A percentile compares a stretch with the other conserved stretches of the same genome.
Evolutionary conservation across 1,140 invertebrate species (phyloP).

Genomic region (Asobara japonica): DNA sequence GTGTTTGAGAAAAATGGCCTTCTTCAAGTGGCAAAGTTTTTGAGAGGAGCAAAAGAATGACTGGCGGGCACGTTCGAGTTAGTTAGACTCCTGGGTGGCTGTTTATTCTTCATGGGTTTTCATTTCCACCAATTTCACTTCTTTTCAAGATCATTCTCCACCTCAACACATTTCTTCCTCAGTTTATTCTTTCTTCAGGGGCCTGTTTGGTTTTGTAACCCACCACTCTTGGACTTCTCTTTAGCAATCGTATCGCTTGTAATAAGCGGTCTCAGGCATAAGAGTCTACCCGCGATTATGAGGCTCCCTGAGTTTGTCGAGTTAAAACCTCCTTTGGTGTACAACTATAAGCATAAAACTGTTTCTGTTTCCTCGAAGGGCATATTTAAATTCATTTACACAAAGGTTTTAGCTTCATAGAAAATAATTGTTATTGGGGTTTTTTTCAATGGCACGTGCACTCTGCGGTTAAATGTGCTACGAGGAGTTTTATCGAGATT

Average conservation of each 20-base stretch:
- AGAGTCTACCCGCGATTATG: constrained; percentile 45
- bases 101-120: constrained; percentile 30
- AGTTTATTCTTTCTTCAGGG: not conserved
- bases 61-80: constrained; percentile 44
- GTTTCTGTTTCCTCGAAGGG: constrained; percentile 22
- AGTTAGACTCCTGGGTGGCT: constrained; percentile 45
- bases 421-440: not conserved
- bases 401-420: not conserved
- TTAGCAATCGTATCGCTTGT: constrained; percentile 52
- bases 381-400: constrained; percentile 27
- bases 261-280: constrained; percentile 47
- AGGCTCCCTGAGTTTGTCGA: constrained; percentile 50
- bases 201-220: constrained; percentile 34
- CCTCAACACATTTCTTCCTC: not conserved
- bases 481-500: no score
- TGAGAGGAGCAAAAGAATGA: constrained; percentile 28
- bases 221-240: constrained; percentile 31
- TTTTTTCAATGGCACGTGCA: constrained; percentile 14
- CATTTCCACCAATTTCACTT: constrained; percentile 21
- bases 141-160: constrained; percentile 18
- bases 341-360: constrained; percentile 22
- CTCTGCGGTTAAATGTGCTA: not conserved
- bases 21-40: constrained; percentile 31
- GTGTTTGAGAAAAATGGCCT: constrained; percentile 24
- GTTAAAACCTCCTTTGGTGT: constrained; percentile 35